Evolutionary conservation across 2,888 invertebrate genomes (phyloP).

Genomic region (Heliconius erato): DNA sequence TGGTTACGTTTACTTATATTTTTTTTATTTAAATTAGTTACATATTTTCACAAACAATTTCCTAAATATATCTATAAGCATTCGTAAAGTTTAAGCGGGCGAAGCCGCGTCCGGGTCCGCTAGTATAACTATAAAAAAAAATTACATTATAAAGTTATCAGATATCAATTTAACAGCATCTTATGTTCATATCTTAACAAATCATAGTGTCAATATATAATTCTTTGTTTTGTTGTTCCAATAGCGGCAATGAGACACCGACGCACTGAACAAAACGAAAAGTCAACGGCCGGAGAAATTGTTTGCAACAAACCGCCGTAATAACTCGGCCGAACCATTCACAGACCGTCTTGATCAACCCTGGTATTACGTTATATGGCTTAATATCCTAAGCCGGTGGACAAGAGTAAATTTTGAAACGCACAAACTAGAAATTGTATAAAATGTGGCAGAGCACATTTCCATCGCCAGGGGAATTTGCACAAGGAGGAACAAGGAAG

Average conservation of each 20-base stretch:
- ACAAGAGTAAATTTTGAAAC: constrained; percentile 67
- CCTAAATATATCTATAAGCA: too few relatives aligned
- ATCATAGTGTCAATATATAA: constrained; percentile 30
- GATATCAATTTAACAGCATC: not conserved
- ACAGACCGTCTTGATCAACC: constrained; percentile 64
- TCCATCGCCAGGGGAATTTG: constrained; percentile 86
- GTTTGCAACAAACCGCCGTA: constrained; percentile 73
- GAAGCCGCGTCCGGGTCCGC: too few relatives aligned
- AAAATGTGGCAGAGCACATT: constrained; percentile 86
- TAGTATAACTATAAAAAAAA: not conserved
- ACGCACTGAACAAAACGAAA: constrained; percentile 71
- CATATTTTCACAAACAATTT: too few relatives aligned
- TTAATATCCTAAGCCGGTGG: constrained; percentile 57
- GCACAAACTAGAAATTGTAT: constrained; percentile 84
- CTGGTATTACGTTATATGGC: constrained; percentile 46
- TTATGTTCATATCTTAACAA: not conserved
- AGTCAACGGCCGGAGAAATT: constrained; percentile 75
- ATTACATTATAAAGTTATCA: too few relatives aligned
- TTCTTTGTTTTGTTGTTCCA: constrained; percentile 42
- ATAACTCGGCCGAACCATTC: constrained; percentile 72
- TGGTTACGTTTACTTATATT: too few relatives aligned
- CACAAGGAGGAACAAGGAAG: constrained; percentile 86
- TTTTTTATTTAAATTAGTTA: too few relatives aligned
- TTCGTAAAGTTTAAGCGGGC: too few relatives aligned
- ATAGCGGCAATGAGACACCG: constrained; percentile 54